phyloP scores from a whole-genome alignment of 2,113 vertebrate species.

The Cyprinus carpio region DNA sequence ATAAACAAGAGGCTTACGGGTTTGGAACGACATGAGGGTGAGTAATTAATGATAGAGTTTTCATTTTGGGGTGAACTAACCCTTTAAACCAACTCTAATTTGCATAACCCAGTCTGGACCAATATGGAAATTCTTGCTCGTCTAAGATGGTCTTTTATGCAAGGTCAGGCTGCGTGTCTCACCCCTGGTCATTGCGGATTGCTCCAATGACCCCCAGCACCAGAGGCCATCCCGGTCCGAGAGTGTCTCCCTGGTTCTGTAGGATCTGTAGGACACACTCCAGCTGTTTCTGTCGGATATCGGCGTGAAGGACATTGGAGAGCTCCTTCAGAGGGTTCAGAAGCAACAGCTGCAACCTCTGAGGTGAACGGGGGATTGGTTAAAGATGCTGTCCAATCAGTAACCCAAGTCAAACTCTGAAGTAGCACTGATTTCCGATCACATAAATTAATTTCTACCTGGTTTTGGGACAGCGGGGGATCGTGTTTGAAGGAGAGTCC shows the following conservation, averaged over 20 bases:
- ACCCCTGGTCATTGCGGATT: slow-evolving; percentile 98
- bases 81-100: neutral
- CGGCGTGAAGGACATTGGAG: slow-evolving; percentile 89
- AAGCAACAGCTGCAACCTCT: slow-evolving; percentile 94
- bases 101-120: neutral
- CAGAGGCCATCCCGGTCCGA: slow-evolving; percentile 96
- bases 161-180: slow-evolving; percentile 57
- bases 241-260: slow-evolving; percentile 94
- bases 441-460: slow-evolving; percentile 74
- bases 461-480: slow-evolving; percentile 90
- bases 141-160: neutral
- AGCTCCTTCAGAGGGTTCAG: slow-evolving; percentile 94
- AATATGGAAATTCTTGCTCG: neutral
- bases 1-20: too few relatives aligned
- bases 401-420: neutral
- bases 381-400: neutral
- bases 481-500: slow-evolving; percentile 91
- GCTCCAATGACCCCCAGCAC: slow-evolving; percentile 97
- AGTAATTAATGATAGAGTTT: too few relatives aligned
- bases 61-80: too few relatives aligned
- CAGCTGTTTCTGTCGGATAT: slow-evolving; percentile 96
- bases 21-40: too few relatives aligned
- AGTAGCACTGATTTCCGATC: neutral
- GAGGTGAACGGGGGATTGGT: slow-evolving; percentile 39
- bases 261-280: slow-evolving; percentile 97